Conservation (phyloP, 2,113 vertebrate species). For the Stigmatopora nigra region DNA sequence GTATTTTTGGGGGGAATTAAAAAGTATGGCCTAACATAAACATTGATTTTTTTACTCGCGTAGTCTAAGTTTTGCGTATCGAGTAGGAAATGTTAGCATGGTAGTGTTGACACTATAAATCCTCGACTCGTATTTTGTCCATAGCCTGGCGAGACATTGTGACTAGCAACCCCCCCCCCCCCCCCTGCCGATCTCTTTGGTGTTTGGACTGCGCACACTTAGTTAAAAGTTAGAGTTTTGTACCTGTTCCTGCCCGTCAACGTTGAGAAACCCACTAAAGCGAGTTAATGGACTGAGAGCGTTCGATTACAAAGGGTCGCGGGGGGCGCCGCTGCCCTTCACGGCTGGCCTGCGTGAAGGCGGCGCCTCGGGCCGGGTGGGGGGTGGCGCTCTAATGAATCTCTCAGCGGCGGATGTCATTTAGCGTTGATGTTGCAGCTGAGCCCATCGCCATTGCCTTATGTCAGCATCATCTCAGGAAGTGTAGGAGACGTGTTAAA, state of each 20-base stretch:
- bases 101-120: conserved; percentile 22
- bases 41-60: no score
- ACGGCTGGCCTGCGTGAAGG: conserved; percentile 35
- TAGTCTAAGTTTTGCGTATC: no score
- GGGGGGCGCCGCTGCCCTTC: conserved; percentile 6
- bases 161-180: no score
- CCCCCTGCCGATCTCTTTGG: no score
- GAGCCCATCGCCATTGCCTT: conserved; percentile 35
- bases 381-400: conserved; percentile 39
- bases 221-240: conserved; percentile 8
- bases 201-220: no score
- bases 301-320: conserved; percentile 44
- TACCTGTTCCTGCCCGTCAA: conserved; percentile 14
- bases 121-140: conserved; percentile 46
- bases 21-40: no score
- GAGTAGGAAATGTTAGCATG: no score
- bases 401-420: conserved; percentile 37
- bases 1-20: no score
- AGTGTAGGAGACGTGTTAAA: conserved; percentile 12
- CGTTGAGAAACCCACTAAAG: conserved; percentile 13
- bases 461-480: conserved; percentile 27
- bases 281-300: conserved; percentile 44
- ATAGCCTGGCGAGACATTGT: neutral
- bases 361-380: conserved; percentile 11
- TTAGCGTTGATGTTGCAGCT: conserved; percentile 42